Base-by-base conservation (phyloP, 2,113 vertebrate species). In the Halichoeres trimaculatus region DNA sequence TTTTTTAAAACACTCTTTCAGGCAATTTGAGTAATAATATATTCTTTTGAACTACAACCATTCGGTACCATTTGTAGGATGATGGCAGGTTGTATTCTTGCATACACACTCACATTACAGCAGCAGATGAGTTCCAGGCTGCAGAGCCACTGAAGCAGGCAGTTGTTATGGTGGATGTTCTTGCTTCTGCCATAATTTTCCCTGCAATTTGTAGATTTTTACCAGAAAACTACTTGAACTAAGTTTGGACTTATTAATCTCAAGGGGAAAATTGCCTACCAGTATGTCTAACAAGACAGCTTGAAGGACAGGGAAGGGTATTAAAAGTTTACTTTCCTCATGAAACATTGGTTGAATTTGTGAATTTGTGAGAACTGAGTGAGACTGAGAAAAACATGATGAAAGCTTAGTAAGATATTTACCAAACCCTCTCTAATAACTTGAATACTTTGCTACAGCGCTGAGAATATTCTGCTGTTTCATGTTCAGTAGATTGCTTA, bases 31-130 rank as follows among this genome's bases (percentile, higher is more conserved):
- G 34, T 55, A 45, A 65, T 59, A 62, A 71, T 51, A 70, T 68
- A 74, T 69, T 78, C 20, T 70, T 88, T 80, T 82, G 70, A 78
- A 84, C 23, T 59, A 2, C 50, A 84, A 68, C 53, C 59, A 58
- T 23, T 71, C 66, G 61, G 40, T 56, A 22, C 30, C 56, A 58
- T 72, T 79, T 38, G 5, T 48, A 71, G 52, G 48, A 34, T 59
- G 56, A 74, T 62, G 63, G 64, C 48, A 70, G 67, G 70, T 64
- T 78, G 36, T 36, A 68, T 8, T 17, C 55, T 38, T 4, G 8
- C 19, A 54, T 20, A 77, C 45, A 73, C 47, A 17, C 40, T 60
- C 24, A 41, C 64, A 36, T 74, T 35, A 76, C 47, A 76, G 54
- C 45, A 76, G 76, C 74, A 84, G 64, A 84, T 81, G 69, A 70